Evolutionary conservation across 2,888 invertebrate genomes (phyloP), one percentile per base, ranked within the genome.

Genomic region (Shargacucullia verbasci): DNA sequence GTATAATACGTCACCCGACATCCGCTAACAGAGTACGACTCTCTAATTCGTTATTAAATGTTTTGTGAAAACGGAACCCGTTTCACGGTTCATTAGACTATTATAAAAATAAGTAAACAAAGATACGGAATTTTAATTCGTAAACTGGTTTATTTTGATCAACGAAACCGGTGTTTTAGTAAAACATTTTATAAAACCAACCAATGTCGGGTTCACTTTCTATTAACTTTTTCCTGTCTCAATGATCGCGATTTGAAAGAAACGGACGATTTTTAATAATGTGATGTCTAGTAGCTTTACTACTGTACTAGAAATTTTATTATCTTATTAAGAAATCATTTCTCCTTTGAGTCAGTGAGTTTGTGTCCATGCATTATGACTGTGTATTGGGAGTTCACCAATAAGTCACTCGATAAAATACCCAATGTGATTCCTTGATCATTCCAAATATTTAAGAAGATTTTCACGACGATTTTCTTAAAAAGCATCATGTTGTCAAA

Each of bases 61-160:
- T 74, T 83, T 85, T 79, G 80, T 84, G 73, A 66, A 76, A 85
- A 83, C 79, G 84, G 84, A 83, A 85, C 82, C 76, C 65, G 84
- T 90, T 90, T 87, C 81, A 86, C 87, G 89, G 86, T 86, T 80
- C 80, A 91, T 88, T 85, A 81, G 78, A 37, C 70, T 61, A 79
- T 79, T 66, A 86, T 82, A 87, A 85, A 81, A 76, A 73, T 27
- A 68, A 60, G 74, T 80, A 81, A 81, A 80, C 81, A 80, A 81
- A 76, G 75, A 52, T n/a, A 66, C 53, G 47, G 76, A 80, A 83
- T 82, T 78, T 81, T 79, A 76, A 81, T 79, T 70, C 70, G 63
- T 31, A 12, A 5, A 14, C 69, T 55, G 35, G 43, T 61, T 47
- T 55, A 25, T 57, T 37, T 11, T 41, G 48, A 13, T 20, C 43